A percentile compares a stretch with the other conserved stretches of the same genome.
Evolutionary conservation across 2,888 invertebrate genomes (phyloP).

Genomic region (Pinctada fucata): DNA sequence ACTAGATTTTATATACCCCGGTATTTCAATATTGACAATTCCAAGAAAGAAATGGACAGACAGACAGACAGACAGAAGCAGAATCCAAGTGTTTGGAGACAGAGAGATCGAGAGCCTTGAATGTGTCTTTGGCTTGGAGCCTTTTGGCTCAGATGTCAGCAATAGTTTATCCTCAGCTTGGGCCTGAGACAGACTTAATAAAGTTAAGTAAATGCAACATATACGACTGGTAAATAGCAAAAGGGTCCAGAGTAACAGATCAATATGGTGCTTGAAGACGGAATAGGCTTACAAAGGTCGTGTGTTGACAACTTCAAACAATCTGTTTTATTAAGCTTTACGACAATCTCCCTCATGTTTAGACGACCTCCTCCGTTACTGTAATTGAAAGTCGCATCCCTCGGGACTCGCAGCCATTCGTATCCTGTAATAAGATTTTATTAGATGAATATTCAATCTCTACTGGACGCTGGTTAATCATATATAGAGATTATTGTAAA

Average conservation of each 20-base stretch:
- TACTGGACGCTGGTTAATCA: neutral
- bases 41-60: too few relatives aligned
- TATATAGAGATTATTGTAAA: neutral
- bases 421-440: neutral
- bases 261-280: neutral
- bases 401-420: neutral
- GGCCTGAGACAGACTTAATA: too few relatives aligned
- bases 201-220: too few relatives aligned
- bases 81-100: too few relatives aligned
- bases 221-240: neutral
- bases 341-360: neutral
- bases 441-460: neutral
- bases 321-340: slow-evolving; percentile 1
- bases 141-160: too few relatives aligned
- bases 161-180: too few relatives aligned
- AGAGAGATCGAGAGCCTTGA: too few relatives aligned
- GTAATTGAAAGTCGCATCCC: neutral
- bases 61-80: too few relatives aligned
- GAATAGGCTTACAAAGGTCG: neutral
- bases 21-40: too few relatives aligned
- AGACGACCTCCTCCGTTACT: neutral
- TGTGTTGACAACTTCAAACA: neutral
- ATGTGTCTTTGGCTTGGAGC: too few relatives aligned
- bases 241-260: neutral
- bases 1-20: too few relatives aligned